Percentiles rank a stretch among this genome's conserved stretches.
These are phyloP conservation scores for Pluvialis apricaria DNA, from an alignment of 2,113 vertebrate species.

Conservation along the genomic window DNA sequence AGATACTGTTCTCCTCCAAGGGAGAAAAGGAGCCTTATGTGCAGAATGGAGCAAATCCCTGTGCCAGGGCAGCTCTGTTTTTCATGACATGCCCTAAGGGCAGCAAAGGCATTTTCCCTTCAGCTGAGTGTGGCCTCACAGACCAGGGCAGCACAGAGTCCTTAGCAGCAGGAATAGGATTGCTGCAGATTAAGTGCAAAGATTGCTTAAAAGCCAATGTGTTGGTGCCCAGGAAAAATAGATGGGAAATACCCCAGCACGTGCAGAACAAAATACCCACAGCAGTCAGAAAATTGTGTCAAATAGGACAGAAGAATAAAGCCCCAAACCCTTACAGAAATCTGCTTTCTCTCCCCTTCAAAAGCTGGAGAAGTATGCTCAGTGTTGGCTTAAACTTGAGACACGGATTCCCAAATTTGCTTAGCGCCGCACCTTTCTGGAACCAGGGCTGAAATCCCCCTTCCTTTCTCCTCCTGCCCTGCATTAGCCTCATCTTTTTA, in stretches of 20 bases:
- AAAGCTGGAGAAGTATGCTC: not conserved
- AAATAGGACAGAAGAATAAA: not conserved
- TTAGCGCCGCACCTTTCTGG: not conserved
- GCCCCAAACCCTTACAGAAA: not conserved
- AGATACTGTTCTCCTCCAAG: not conserved
- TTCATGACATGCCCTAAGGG: not conserved
- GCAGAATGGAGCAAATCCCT: not conserved
- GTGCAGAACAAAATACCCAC: not conserved
- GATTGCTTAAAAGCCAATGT: not conserved
- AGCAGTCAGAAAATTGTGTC: not conserved
- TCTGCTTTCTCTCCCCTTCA: not conserved
- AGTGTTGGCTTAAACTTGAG: not conserved
- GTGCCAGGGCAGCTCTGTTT: not conserved
- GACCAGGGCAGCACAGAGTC: not conserved
- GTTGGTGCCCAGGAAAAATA: not conserved
- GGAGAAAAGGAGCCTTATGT: not conserved
- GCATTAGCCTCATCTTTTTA: not conserved
- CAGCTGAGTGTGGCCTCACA: fast-evolving
- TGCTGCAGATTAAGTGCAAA: not conserved
- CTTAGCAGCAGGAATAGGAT: not conserved
- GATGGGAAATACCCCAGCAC: not conserved
- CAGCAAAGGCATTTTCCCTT: not conserved
- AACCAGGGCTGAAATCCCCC: not conserved
- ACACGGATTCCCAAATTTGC: fast-evolving
- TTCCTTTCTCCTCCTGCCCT: not conserved